phyloP scores from a whole-genome alignment of 2,113 vertebrate genomes.

The Uria aalge region DNA sequence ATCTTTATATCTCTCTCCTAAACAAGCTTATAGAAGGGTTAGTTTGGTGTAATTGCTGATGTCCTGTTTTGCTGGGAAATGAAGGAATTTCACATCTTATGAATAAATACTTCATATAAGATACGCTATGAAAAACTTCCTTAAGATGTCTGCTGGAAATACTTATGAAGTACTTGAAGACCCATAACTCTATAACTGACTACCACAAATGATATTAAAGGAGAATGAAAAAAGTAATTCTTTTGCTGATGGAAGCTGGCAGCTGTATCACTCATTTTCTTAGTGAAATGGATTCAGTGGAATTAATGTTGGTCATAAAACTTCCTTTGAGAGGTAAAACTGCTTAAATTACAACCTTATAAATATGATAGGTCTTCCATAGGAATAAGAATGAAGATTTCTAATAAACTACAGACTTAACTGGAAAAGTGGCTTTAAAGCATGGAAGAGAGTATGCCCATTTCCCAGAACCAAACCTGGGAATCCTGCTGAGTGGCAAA shows the following conservation, averaged over 20 bases:
- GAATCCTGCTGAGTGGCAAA: background rate
- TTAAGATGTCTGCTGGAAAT: slow-evolving; percentile 15
- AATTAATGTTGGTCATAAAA: slow-evolving; percentile 65
- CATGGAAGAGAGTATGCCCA: accelerated
- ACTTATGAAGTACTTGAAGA: slow-evolving; percentile 34
- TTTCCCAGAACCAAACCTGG: background rate
- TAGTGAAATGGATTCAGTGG: slow-evolving; percentile 25
- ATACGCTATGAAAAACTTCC: background rate
- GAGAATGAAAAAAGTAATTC: slow-evolving; percentile 48
- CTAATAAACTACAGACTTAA: background rate
- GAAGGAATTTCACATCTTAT: background rate
- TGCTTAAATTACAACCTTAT: slow-evolving; percentile 43
- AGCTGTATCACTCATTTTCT: slow-evolving; percentile 62
- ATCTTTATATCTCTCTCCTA: background rate
- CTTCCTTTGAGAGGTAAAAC: slow-evolving; percentile 44
- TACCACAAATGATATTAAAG: slow-evolving; percentile 58
- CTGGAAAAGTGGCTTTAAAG: background rate
- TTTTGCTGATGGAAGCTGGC: slow-evolving; percentile 55
- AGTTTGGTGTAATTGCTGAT: background rate
- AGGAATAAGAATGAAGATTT: background rate
- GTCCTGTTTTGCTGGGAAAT: background rate
- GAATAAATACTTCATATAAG: background rate
- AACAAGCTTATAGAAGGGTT: background rate
- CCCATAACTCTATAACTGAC: slow-evolving; percentile 40
- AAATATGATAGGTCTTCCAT: background rate